Percentiles rank a stretch among this genome's conserved stretches.
Conservation (phyloP, 2,113 vertebrate species). For the Nesoenas mayeri region DNA sequence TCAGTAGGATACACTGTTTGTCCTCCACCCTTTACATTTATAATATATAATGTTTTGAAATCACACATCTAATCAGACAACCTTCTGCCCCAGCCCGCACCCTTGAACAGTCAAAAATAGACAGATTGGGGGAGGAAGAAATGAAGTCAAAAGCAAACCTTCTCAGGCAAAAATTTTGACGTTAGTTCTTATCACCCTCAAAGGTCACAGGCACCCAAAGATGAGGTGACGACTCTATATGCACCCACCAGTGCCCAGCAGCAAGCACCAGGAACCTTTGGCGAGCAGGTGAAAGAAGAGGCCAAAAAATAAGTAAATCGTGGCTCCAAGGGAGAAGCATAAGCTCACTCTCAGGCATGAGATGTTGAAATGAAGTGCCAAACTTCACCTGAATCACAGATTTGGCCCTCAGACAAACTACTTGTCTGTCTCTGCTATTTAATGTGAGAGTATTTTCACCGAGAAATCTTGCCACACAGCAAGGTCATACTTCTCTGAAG, state of each 20-base stretch:
- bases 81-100: neutral
- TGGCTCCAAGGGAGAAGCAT: neutral
- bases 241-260: fast-evolving
- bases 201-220: neutral
- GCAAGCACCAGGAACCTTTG: neutral
- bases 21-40: neutral
- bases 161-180: neutral
- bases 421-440: neutral
- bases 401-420: slow-evolving; percentile 6
- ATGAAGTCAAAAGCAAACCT: neutral
- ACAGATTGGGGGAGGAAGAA: neutral
- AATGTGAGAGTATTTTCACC: neutral
- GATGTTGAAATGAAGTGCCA: neutral
- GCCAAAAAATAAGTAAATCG: neutral
- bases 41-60: neutral
- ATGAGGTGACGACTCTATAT: neutral
- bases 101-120: neutral
- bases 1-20: neutral
- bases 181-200: neutral
- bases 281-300: neutral
- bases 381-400: neutral
- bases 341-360: neutral
- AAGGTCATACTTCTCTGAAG: neutral
- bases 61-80: neutral
- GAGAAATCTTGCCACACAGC: neutral